Conservation (phyloP, 2,888 invertebrate genomes). For the Clunio marinus region DNA sequence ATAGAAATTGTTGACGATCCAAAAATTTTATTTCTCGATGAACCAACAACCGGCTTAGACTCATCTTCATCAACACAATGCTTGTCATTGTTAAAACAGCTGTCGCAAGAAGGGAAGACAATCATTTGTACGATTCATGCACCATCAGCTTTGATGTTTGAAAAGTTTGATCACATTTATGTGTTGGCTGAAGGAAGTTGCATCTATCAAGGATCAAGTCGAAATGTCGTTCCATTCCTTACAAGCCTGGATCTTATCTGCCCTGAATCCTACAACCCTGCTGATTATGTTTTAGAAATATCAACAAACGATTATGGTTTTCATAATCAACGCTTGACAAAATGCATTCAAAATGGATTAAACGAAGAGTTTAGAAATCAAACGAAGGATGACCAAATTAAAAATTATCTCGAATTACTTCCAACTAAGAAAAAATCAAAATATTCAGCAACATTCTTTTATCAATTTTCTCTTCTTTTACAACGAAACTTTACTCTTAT, state of each 20-base stretch:
- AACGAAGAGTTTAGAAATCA: constrained; percentile 47
- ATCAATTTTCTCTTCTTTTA: not conserved
- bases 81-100: constrained; percentile 69
- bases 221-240: constrained; percentile 71
- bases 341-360: constrained; percentile 61
- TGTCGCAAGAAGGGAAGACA: constrained; percentile 79
- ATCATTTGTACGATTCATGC: constrained; percentile 90
- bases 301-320: constrained; percentile 73
- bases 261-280: constrained; percentile 86
- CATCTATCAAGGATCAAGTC: constrained; percentile 75
- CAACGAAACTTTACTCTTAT: not conserved
- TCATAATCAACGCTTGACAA: constrained; percentile 52
- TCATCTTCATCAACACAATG: constrained; percentile 80
- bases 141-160: constrained; percentile 78
- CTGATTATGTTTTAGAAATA: constrained; percentile 75
- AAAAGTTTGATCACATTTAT: constrained; percentile 85
- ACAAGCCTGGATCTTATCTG: constrained; percentile 66
- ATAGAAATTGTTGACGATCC: constrained; percentile 75
- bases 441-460: not conserved
- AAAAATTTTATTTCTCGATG: not conserved
- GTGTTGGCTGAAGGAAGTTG: constrained; percentile 75
- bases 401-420: too few relatives aligned
- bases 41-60: constrained; percentile 65
- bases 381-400: not conserved
- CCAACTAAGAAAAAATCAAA: too few relatives aligned